Conservation (phyloP, 2,888 invertebrate genomes). For the Latheticus oryzae region DNA sequence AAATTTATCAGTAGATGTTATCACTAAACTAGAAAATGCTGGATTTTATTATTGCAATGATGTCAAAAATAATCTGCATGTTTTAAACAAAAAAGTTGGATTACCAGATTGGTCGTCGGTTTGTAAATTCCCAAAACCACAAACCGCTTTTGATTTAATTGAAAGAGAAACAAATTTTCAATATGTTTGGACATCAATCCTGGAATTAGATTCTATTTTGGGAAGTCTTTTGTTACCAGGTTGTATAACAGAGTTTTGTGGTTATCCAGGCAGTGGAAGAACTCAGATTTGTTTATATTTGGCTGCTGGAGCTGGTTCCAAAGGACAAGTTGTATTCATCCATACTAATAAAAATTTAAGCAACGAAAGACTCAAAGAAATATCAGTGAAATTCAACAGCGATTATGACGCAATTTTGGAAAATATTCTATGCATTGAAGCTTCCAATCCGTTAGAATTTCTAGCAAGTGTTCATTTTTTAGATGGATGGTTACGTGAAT, state of each 20-base stretch:
- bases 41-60: slow-evolving; percentile 21
- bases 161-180: slow-evolving; percentile 1
- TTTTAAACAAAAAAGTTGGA: neutral
- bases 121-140: neutral
- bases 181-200: neutral
- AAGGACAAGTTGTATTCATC: slow-evolving; percentile 22
- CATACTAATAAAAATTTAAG: slow-evolving; percentile 25
- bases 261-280: slow-evolving; percentile 23
- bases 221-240: neutral
- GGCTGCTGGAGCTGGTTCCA: slow-evolving; percentile 5
- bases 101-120: slow-evolving; percentile 3
- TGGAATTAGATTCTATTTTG: slow-evolving; percentile 10
- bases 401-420: slow-evolving; percentile 7
- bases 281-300: slow-evolving; percentile 34
- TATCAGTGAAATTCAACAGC: neutral
- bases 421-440: slow-evolving; percentile 15
- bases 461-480: slow-evolving; percentile 12
- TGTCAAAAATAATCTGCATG: slow-evolving; percentile 3
- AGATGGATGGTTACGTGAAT: slow-evolving; percentile 9
- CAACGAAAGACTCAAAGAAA: slow-evolving; percentile 9
- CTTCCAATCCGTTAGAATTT: slow-evolving; percentile 11
- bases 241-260: slow-evolving; percentile 27
- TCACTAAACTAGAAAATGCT: slow-evolving; percentile 2
- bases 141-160: slow-evolving; percentile 12
- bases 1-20: slow-evolving; percentile 2